Base-by-base conservation (phyloP, 2,113 vertebrate genomes). In the Indicator maculatus region DNA sequence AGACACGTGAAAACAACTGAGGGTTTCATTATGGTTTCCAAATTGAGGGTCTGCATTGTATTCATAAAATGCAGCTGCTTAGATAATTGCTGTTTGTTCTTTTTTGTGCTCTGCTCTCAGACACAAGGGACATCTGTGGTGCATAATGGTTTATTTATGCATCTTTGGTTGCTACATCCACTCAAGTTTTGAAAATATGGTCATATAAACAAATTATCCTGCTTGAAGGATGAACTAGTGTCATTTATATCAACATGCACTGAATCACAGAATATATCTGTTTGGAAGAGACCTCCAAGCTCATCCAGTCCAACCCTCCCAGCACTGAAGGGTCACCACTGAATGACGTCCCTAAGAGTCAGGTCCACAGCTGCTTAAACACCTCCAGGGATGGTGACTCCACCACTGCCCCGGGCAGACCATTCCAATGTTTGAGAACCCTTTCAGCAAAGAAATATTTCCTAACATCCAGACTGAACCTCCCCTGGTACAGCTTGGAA, bases 111-210 rank as follows among this genome's bases (percentile, higher is more conserved):
- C 45, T 1, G 0, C n/a, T 69, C 30, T 61, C 41, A 91, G 59
- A 78, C 27, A 71, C 58, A 55, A 67, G 33, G 58, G 61, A 96
- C 90, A 95, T 80, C 71, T 92, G 88, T 64, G 83, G 52, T n/a
- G 70, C n/a, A 53, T 80, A 92, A 88, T 47, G 71, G 60, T 50
- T 19, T 77, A 89, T 85, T 92, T 92, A 92, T 81, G 33, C 69
- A 61, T 66, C 71, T 81, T 89, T 73, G 55, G 41, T 50, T 36
- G 12, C 33, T 67, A 73, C 30, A 50, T 84, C 63, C 76, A 70
- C 30, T 76, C 52, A 91, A 87, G 27, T 85, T 95, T 86, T 72
- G 69, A 78, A 96, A 93, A 94, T 73, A 81, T 33, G 10, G 12
- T 30, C 39, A 28, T 24, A 91, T 67, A 89, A 90, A 92, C 87